Base-by-base conservation (phyloP, 2,888 invertebrate genomes). In the Philereme vetulata region DNA sequence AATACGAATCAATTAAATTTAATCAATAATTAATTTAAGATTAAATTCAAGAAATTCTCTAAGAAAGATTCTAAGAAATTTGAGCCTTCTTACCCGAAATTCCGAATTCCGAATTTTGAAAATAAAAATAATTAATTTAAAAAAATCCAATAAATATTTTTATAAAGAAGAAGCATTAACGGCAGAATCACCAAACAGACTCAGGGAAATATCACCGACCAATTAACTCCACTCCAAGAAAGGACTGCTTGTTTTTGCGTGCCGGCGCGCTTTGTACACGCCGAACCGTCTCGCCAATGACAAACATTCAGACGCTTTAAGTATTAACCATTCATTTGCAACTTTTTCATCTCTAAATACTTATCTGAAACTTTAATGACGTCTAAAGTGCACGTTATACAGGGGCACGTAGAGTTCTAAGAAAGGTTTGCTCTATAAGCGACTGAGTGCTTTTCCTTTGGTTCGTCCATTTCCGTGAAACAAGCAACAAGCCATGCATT, bases 211-310 rank as follows among this genome's bases (percentile, higher is more conserved):
- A 54, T 54, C 45, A 45, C 55, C 35, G 65, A 78, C 83, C 85
- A 88, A 88, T 89, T 85, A 87, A 86, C 82, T 74, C 77, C 80
- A 78, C 78, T 80, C 78, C 75, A 71, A 78, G 82, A 81, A 82
- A 73, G 79, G 78, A 69, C 74, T 76, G 70, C 74, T 81, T 72
- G 81, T 89, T 90, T 89, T 88, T 88, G 84, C 73, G 63, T 67
- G 71, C 63, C 71, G 68, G 74, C 76, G 71, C 76, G 78, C 88
- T 89, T 88, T 88, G 86, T 83, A 74, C 66, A 67, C 72, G 78
- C 86, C 86, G 88, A 83, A 81, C 74, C 75, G 80, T 80, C 81
- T 78, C 69, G 78, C 71, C 77, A 71, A 84, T 80, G 80, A 72
- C 79, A 83, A 84, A 81, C 78, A 85, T 88, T 81, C 75, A 74